A percentile compares a stretch with the other conserved stretches of the same genome.
Evolutionary conservation across 2,797 vertebrate species (phyloP).

Genomic region (Sebastes taczanowskii): DNA sequence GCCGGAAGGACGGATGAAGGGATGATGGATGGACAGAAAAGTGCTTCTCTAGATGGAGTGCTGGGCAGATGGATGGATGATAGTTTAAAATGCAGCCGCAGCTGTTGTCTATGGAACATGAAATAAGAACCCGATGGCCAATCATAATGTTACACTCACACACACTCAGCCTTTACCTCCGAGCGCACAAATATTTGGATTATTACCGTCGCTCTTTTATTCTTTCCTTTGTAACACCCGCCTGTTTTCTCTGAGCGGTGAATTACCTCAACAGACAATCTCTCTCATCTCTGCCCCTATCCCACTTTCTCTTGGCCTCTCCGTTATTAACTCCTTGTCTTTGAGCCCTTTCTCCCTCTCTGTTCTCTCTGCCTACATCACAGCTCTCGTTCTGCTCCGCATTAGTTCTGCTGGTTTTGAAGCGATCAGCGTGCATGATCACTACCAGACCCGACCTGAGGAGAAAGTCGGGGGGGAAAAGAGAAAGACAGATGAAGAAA

Average conservation of each 20-base stretch:
- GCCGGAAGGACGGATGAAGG: conserved; percentile 16
- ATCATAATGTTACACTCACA: conserved; percentile 47
- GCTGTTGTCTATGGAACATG: conserved; percentile 54
- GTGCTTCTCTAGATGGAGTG: background rate
- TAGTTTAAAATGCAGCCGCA: conserved; percentile 31
- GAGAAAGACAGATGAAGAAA: conserved; percentile 28
- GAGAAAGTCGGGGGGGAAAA: conserved; percentile 25
- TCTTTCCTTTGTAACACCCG: conserved; percentile 54
- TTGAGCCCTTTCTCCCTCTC: conserved; percentile 4
- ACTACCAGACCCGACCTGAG: conserved; percentile 71
- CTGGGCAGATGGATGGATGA: conserved; percentile 4
- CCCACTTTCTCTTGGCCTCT: conserved; percentile 24
- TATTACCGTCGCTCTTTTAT: conserved; percentile 51
- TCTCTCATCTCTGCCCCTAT: conserved; percentile 38
- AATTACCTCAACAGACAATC: conserved; percentile 67
- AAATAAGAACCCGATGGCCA: conserved; percentile 67
- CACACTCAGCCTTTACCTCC: conserved; percentile 46
- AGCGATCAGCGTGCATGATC: conserved; percentile 78
- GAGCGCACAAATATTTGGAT: conserved; percentile 66
- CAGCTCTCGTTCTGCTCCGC: conserved; percentile 70
- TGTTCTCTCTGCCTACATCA: conserved; percentile 48
- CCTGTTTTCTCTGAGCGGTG: conserved; percentile 53
- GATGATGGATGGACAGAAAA: conserved; percentile 31
- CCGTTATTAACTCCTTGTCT: conserved; percentile 55
- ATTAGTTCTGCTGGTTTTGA: conserved; percentile 84